Conservation (phyloP, 2,888 invertebrate genomes). For the Chaetogeoica ovagalla region DNA sequence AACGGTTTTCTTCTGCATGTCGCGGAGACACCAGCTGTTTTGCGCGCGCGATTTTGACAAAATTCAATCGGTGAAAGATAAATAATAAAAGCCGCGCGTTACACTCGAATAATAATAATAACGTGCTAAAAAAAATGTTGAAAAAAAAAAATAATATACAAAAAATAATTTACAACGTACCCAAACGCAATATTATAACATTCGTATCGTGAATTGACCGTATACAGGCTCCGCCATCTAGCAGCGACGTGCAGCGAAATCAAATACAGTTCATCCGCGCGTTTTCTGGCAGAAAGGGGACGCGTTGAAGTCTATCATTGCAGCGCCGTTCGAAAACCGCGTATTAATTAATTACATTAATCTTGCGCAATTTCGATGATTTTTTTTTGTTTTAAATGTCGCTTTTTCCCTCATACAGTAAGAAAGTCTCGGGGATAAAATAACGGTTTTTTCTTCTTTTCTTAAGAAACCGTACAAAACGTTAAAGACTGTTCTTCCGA, state of each 20-base stretch:
- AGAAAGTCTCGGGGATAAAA: no score
- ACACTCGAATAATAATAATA: slow-evolving; percentile 24
- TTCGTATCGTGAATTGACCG: not conserved
- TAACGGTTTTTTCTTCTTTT: no score
- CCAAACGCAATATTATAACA: not conserved
- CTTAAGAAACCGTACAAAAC: no score
- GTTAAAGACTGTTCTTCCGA: no score
- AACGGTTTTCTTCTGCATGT: slow-evolving; percentile 8
- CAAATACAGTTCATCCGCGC: not conserved
- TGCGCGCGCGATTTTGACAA: slow-evolving; percentile 24
- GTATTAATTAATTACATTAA: no score
- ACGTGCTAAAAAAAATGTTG: not conserved
- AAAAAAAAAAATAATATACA: no score
- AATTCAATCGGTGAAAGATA: slow-evolving; percentile 20
- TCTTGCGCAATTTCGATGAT: no score
- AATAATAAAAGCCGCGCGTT: not conserved
- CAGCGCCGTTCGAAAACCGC: no score
- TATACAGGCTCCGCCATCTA: slow-evolving; percentile 44
- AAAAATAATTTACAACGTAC: no score
- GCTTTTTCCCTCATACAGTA: no score
- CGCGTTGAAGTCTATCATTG: no score
- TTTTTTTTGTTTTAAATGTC: no score
- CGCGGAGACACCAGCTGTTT: slow-evolving; percentile 37
- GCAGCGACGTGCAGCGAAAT: not conserved
- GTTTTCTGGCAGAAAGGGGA: not conserved